These are phyloP conservation scores for Percopsis transmontana DNA, from an alignment of 2,113 vertebrate species.

Conservation along the genomic window DNA sequence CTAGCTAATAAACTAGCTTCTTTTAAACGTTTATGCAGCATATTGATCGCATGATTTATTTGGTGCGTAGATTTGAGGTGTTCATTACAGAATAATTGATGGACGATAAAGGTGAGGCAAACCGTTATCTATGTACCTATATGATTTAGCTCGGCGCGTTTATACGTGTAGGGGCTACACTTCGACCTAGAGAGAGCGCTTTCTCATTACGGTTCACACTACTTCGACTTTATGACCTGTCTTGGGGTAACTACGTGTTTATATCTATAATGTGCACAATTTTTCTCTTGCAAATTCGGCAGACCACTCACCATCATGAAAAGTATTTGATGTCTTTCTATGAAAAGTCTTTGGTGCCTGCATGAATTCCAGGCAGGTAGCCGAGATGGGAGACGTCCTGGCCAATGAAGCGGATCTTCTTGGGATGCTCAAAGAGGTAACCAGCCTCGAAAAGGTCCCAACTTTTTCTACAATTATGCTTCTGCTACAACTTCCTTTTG, in stretches of 20 bases:
- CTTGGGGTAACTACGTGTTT: too few species aligned
- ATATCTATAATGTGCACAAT: too few species aligned
- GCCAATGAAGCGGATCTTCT: constrained; percentile 89
- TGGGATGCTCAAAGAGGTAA: constrained; percentile 90
- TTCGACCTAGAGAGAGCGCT: too few species aligned
- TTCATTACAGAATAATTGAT: neutral
- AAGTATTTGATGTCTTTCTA: constrained; percentile 7
- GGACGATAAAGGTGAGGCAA: constrained; percentile 28
- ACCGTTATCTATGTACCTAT: neutral
- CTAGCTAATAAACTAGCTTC: constrained; percentile 48
- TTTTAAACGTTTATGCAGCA: neutral
- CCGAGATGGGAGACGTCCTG: constrained; percentile 87
- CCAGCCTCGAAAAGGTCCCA: neutral
- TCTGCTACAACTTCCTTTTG: neutral
- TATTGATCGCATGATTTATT: neutral
- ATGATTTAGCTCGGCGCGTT: too few species aligned
- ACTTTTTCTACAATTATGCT: too few species aligned
- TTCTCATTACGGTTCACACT: too few species aligned
- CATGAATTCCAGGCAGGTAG: constrained; percentile 56
- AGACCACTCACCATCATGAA: neutral
- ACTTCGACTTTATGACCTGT: too few species aligned
- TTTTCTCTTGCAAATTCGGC: neutral
- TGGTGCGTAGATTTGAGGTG: neutral
- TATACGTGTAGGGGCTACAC: too few species aligned
- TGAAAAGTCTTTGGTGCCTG: constrained; percentile 19